Base-by-base conservation (phyloP, 2,888 invertebrate species). In the Erynnis tages region DNA sequence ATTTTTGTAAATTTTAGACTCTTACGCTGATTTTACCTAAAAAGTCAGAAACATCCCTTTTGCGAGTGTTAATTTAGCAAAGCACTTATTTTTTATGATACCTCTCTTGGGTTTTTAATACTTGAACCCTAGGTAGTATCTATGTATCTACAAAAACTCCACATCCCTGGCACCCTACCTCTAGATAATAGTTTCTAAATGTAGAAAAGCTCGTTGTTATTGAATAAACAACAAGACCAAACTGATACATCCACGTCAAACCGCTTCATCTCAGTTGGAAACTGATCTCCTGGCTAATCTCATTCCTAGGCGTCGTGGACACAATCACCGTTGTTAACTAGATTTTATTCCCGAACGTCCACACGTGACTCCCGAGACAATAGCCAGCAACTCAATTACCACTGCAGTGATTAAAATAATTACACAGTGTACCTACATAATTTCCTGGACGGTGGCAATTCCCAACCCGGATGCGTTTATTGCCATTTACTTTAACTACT, bases 241-340 rank as follows among this genome's bases (percentile, higher is more conserved):
- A 32, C 10, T 14, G 25, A 16, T 45, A 5, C 37, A 13, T 10
- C 30, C 10, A 21, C 11, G 23, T 40, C 25, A 32, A 17, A 19
- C 25, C 32, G 25, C 41, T 13, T 49, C 40, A 48, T 48, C 41
- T 71, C 69, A 76, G 76, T 60, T 56, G 43, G 55, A 55, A 58
- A 53, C 50, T 53, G 50, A 59, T 49, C 72, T 74, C 62, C 56
- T 60, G 69, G 63, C 68, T 82, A 82, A 82, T 83, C 75, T 66
- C 67, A 76, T 83, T 78, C 67, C 72, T 68, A 71, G 71, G 78
- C 81, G 79, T 76, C 78, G 79, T 76, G 78, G 67, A 73, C 65
- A 76, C 82, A 80, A 82, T 84, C 80, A 79, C 76, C 72, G 70
- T 67, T 70, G 72, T 69, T 83, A 83, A 85, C 79, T 77, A 70